A percentile compares a stretch with the other conserved stretches of the same genome.
Conservation (phyloP, 1,140 invertebrate genomes). For the Drosophila arawakana region DNA sequence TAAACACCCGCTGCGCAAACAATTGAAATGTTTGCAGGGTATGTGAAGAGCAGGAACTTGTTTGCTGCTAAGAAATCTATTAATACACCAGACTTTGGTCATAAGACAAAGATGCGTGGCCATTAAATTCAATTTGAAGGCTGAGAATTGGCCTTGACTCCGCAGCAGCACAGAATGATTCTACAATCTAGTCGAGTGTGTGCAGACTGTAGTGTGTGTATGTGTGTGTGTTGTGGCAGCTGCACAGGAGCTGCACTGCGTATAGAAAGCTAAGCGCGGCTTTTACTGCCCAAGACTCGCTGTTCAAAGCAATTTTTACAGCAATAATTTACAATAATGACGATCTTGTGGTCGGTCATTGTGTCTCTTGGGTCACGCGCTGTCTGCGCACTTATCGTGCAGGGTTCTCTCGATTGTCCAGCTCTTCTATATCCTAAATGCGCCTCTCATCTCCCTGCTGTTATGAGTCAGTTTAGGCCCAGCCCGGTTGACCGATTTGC, state of each 20-base stretch:
- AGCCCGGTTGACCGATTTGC: conserved; percentile 74
- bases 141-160: conserved; percentile 78
- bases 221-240: conserved; percentile 1
- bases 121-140: conserved; percentile 83
- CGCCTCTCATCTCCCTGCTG: neutral
- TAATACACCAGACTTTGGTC: conserved; percentile 76
- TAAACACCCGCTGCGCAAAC: neutral
- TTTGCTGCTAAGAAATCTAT: conserved; percentile 71
- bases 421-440: conserved; percentile 6
- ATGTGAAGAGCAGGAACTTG: conserved; percentile 52
- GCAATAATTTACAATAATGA: conserved; percentile 83
- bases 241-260: conserved; percentile 10
- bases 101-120: conserved; percentile 80
- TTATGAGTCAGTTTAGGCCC: conserved; percentile 34
- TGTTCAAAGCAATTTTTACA: conserved; percentile 74
- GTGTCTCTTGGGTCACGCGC: conserved; percentile 76
- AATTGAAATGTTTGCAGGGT: neutral
- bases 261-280: conserved; percentile 45
- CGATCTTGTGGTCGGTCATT: conserved; percentile 65
- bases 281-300: conserved; percentile 44
- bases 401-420: conserved; percentile 26
- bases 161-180: conserved; percentile 11
- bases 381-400: conserved; percentile 55
- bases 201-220: too few species aligned
- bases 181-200: conserved; percentile 7